Evolutionary conservation across 1,140 invertebrate genomes (phyloP), one percentile per base, ranked within the genome.

Genomic region (Helicoverpa armigera): DNA sequence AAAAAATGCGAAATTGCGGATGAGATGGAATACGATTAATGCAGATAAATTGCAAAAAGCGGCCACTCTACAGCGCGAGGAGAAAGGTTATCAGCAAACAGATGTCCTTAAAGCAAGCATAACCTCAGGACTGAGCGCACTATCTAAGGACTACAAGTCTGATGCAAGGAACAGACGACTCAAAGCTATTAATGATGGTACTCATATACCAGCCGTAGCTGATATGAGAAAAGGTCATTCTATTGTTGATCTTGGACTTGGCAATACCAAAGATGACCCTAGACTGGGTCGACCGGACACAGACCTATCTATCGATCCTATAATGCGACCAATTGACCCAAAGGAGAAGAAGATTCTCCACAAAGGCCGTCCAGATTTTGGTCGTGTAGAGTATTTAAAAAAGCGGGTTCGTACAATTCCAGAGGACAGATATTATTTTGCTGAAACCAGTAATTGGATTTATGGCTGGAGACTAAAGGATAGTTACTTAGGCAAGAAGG

Each of bases 391-490:
- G 9, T 88, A 88, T 77, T 65, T 87, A 31, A 82, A 83, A 12
- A 80, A 53, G 0, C 58, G 87, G 35, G 16, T 12, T 43, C 53
- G 72, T 13, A 76, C 76, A 13, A 16, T 13, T 70, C 67, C 88
- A 2, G 86, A 88, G 63, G 60, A 85, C 5, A 87, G 82, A 65
- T 87, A 82, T 79, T 89, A 89, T 23, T 88, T 87, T 51, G 72
- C 23, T 5, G 84, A 85, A 50, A 67, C 56, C 53, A 82, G 73
- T 73, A 72, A 58, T 3, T 87, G 84, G 84, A 70, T 79, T 7
- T 86, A 83, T 29, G 86, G 86, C 9, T 88, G 87, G 87, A 81
- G 87, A 51, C 29, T 87, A 51, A 76, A 63, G 3, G 87, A 88
- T 35, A 87, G 84, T 63, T 76, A 23, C 18, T 85, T 86, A 29